phyloP scores from a whole-genome alignment of 2,797 vertebrate genomes.

The Vultur gryphus region DNA sequence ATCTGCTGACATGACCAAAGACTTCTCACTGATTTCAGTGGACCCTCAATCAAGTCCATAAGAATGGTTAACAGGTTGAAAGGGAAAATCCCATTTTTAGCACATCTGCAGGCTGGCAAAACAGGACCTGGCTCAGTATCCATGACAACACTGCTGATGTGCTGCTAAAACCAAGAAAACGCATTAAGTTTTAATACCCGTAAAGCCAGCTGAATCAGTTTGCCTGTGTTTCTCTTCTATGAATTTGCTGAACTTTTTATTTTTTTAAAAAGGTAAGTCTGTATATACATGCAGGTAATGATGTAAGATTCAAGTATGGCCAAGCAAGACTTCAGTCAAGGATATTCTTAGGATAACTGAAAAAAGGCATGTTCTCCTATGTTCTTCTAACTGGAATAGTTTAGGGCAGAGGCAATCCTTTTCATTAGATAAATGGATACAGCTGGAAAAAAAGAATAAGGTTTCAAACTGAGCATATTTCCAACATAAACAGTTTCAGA shows the following conservation, averaged over 20 bases:
- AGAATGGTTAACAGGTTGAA: neutral
- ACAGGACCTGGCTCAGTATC: constrained; percentile 51
- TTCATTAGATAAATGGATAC: neutral
- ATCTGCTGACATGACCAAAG: neutral
- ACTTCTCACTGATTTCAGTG: neutral
- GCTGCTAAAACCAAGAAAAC: constrained; percentile 48
- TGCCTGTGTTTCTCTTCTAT: neutral
- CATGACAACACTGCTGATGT: constrained; percentile 59
- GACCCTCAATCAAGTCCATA: neutral
- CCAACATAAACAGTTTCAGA: neutral
- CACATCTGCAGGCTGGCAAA: constrained; percentile 39
- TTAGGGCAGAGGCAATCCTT: neutral
- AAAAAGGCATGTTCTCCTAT: neutral
- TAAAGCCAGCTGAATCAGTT: constrained; percentile 25
- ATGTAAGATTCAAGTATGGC: neutral
- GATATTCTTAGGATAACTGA: neutral
- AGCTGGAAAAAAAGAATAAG: neutral
- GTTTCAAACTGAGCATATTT: neutral
- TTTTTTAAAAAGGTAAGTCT: neutral
- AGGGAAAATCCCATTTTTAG: constrained; percentile 29
- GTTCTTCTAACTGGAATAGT: neutral
- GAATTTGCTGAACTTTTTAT: neutral
- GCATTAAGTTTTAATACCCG: constrained; percentile 59
- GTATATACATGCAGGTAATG: neutral
- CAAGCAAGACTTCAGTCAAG: neutral